Conservation (phyloP, 2,888 invertebrate genomes). For the Loripinus fragilis region DNA sequence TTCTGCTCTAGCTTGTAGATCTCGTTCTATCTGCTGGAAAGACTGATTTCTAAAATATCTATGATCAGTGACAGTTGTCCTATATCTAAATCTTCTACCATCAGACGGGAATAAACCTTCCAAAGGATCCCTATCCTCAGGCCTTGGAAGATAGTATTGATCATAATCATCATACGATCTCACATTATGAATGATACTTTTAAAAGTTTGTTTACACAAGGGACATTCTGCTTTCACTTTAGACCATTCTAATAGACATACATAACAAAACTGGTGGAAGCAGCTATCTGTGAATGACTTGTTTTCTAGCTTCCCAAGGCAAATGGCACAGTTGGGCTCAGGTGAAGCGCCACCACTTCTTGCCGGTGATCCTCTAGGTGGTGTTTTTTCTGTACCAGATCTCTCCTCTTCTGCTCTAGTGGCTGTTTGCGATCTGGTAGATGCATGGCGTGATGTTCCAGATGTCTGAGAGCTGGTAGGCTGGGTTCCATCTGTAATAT, state of each 20-base stretch:
- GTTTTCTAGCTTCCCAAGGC: conserved; percentile 92
- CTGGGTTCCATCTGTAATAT: neutral
- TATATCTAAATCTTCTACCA: conserved; percentile 79
- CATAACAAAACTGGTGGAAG: conserved; percentile 96
- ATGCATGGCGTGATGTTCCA: neutral
- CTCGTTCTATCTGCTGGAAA: neutral
- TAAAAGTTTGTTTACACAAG: conserved; percentile 95
- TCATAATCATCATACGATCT: conserved; percentile 94
- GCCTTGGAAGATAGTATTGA: conserved; percentile 86
- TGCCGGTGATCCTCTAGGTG: neutral
- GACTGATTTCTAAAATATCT: conserved; percentile 49
- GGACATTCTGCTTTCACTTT: conserved; percentile 93
- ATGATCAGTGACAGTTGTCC: conserved; percentile 81
- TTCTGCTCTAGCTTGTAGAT: conserved; percentile 53
- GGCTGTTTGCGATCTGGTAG: neutral
- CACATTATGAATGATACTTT: conserved; percentile 96
- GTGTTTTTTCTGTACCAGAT: neutral
- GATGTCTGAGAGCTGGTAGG: neutral
- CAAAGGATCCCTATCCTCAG: conserved; percentile 45
- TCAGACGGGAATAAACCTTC: conserved; percentile 44
- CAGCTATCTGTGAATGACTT: conserved; percentile 97
- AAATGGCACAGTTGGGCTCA: conserved; percentile 92
- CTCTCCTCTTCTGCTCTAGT: neutral
- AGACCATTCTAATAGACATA: conserved; percentile 96
- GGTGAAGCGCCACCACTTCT: conserved; percentile 60